Percentiles rank a stretch among this genome's conserved stretches.
Evolutionary conservation across 2,888 invertebrate genomes (phyloP).

Genomic region (Teinopalpus imperialis): DNA sequence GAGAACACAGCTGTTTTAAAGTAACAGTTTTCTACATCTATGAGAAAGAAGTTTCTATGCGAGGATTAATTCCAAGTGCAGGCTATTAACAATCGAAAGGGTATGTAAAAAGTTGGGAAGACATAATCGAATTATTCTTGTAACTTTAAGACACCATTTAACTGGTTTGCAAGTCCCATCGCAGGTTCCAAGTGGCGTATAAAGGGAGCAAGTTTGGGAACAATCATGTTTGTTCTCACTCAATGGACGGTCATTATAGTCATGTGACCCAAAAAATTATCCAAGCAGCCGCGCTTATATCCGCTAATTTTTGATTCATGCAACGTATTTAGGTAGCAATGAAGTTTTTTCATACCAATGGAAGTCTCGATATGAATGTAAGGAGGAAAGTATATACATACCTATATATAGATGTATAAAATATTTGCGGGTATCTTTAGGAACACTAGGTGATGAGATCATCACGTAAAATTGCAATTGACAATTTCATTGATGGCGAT

Average conservation of each 20-base stretch:
- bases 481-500: no score
- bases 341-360: no score
- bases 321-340: no score
- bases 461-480: no score
- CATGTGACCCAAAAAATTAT: slow-evolving; percentile 19
- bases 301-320: not conserved
- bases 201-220: slow-evolving; percentile 28
- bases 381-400: no score
- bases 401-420: no score
- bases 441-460: no score
- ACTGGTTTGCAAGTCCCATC: slow-evolving; percentile 27
- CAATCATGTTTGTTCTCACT: slow-evolving; percentile 31
- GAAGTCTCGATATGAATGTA: no score
- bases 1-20: slow-evolving; percentile 43
- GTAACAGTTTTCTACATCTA: slow-evolving; percentile 41
- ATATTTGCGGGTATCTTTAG: no score
- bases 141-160: slow-evolving; percentile 28
- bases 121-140: slow-evolving; percentile 41
- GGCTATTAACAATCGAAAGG: slow-evolving; percentile 39
- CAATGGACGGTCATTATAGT: slow-evolving; percentile 27
- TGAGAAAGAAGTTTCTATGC: slow-evolving; percentile 51
- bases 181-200: slow-evolving; percentile 31
- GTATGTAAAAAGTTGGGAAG: slow-evolving; percentile 33
- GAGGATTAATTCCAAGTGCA: slow-evolving; percentile 46
- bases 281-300: not conserved